phyloP scores from a whole-genome alignment of 2,797 vertebrate species.

The Orestias chungarensis region DNA sequence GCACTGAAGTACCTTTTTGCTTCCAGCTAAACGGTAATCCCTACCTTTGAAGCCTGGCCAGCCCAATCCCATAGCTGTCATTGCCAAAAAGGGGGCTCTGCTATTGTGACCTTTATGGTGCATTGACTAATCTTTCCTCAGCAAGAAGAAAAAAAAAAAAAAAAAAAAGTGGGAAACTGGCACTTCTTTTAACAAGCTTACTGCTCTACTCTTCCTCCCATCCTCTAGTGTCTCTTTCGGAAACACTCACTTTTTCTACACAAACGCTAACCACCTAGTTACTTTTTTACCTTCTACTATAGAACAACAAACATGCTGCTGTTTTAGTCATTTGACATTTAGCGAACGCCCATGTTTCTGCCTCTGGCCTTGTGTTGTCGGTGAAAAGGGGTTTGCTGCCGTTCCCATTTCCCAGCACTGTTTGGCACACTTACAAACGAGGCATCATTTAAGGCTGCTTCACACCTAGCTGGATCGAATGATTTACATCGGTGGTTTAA shows the following conservation, averaged over 20 bases:
- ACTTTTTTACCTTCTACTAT: slow-evolving; percentile 27
- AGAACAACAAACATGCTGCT: slow-evolving; percentile 30
- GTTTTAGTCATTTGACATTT: slow-evolving; percentile 68
- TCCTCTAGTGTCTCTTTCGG: slow-evolving; percentile 9
- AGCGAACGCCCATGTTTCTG: slow-evolving; percentile 58
- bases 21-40: slow-evolving; percentile 66
- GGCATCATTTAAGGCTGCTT: slow-evolving; percentile 42
- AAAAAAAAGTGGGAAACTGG: slow-evolving; percentile 39
- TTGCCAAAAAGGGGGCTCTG: slow-evolving; percentile 41
- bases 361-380: slow-evolving; percentile 47
- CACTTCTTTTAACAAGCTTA: slow-evolving; percentile 58
- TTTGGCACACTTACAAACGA: slow-evolving; percentile 33
- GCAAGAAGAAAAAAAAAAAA: slow-evolving; percentile 18
- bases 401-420: slow-evolving; percentile 25
- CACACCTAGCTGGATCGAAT: slow-evolving; percentile 42
- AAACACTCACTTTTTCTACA: slow-evolving; percentile 30
- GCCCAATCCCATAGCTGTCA: slow-evolving; percentile 64
- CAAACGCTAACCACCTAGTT: slow-evolving; percentile 26
- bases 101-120: slow-evolving; percentile 68
- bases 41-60: slow-evolving; percentile 69
- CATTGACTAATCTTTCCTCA: slow-evolving; percentile 61
- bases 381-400: slow-evolving; percentile 28
- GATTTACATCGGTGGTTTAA: slow-evolving; percentile 33
- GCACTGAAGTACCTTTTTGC: slow-evolving; percentile 62
- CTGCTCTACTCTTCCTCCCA: slow-evolving; percentile 22